Evolutionary conservation across 2,113 vertebrate genomes (phyloP), one percentile per base, ranked within the genome.

Genomic region (Narcine bancroftii): DNA sequence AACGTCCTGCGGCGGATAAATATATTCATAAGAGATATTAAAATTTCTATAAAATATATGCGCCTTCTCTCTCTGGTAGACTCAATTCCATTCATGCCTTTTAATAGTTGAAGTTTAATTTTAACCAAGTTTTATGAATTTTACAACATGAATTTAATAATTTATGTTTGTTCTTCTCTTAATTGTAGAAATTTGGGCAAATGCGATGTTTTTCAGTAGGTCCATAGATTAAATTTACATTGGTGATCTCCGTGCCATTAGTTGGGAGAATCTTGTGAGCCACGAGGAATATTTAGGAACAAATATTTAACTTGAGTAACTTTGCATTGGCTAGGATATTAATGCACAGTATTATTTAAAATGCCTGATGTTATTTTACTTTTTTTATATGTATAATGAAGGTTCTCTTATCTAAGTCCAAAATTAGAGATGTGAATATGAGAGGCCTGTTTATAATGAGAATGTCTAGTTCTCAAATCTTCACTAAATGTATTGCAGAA

Each of bases 71-170:
- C 39, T 29, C 4, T 66, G 63, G 33, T 29, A 15, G 63, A 91
- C 47, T 91, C 21, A 91, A 69, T 91, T 91, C 45, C 63, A 6
- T 33, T 45, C 71, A 65, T 71, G 71, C 29, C 71, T 89, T 63
- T 65, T 91, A 69, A 69, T 91, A 42, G 69, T 91, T 36, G 47
- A 91, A 39, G 47, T 47, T 91, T 91, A 63, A 91, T 91, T 91
- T 45, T 42, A 45, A 10, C 7, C 26, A 13, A 45, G 65, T 29
- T 24, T 47, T 91, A 42, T 89, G 50, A 91, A 87, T 11, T 63
- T 63, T 87, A 63, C 15, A 36, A 21, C n/a, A 81, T 89, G 33
- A 65, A 69, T 42, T 69, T 71, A 65, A 87, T 66, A 66, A 66
- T 91, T 17, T 45, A 42, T 91, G 56, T 39, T 60, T 65, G 13